A percentile compares a stretch with the other conserved stretches of the same genome.
Evolutionary conservation across 2,113 vertebrate genomes (phyloP).

Genomic region (Phoxinus phoxinus): DNA sequence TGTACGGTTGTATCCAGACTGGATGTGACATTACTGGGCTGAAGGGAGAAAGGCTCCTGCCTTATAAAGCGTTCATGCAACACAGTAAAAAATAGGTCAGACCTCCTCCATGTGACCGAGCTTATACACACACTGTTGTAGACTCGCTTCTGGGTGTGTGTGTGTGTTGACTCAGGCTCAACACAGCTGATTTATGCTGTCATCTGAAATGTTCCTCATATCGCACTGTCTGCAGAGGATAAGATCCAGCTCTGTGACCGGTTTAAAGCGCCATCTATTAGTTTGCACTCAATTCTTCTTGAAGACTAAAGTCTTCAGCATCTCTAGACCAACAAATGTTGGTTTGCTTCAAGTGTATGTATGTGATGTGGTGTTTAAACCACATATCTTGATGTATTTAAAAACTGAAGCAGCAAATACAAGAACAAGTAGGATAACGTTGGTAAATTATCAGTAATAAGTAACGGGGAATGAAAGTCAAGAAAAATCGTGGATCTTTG

Average conservation of each 20-base stretch:
- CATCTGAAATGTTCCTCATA: background rate
- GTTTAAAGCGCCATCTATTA: background rate
- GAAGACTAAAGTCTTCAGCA: background rate
- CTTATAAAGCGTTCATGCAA: conserved; percentile 7
- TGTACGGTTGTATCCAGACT: background rate
- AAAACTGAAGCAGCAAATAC: no score
- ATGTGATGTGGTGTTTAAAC: background rate
- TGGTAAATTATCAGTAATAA: no score
- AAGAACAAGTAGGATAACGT: no score
- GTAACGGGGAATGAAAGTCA: no score
- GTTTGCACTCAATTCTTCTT: background rate
- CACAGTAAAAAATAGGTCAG: conserved; percentile 48
- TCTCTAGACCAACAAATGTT: background rate
- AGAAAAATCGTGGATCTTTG: no score
- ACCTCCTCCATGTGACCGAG: conserved; percentile 29
- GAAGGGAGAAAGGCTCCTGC: background rate
- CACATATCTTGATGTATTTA: no score
- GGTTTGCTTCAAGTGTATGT: background rate
- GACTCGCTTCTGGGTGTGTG: background rate
- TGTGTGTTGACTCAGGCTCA: background rate
- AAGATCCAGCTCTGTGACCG: background rate
- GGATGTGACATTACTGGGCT: conserved; percentile 21
- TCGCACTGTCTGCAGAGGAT: background rate
- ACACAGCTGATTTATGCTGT: conserved; percentile 5
- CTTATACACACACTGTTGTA: conserved; percentile 1